phyloP scores from a whole-genome alignment of 1,140 invertebrate species.

The Zaprionus lachaisei region DNA sequence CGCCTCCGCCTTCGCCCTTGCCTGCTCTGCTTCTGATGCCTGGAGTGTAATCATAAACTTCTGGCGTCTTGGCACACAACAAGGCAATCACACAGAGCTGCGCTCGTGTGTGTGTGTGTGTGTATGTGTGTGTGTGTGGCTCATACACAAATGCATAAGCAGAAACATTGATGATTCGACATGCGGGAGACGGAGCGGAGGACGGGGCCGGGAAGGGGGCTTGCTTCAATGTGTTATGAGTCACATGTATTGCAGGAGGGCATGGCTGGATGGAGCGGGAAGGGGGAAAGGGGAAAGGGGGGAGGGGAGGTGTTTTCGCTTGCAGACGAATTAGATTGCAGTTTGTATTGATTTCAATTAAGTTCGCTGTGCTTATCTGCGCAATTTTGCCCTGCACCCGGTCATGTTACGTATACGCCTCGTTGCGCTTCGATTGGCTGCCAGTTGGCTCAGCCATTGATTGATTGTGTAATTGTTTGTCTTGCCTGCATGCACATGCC shows the following conservation, averaged over 20 bases:
- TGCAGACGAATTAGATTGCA: conserved; percentile 55
- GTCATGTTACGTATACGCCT: conserved; percentile 49
- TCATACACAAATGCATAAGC: conserved; percentile 2
- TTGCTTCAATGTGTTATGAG: background rate
- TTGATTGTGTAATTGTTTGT: conserved; percentile 59
- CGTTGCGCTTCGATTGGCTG: conserved; percentile 44
- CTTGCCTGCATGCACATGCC: conserved; percentile 18
- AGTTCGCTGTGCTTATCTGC: conserved; percentile 28
- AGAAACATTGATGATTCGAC: background rate
- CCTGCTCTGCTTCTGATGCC: background rate
- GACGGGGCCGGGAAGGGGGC: background rate
- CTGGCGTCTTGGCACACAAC: conserved; percentile 3
- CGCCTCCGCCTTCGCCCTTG: background rate
- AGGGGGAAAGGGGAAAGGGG: background rate
- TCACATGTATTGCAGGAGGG: background rate
- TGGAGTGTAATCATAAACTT: conserved; percentile 3
- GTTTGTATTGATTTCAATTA: conserved; percentile 70
- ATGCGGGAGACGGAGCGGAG: background rate
- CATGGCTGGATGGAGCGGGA: background rate
- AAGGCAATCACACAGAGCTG: conserved; percentile 4
- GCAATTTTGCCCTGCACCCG: background rate
- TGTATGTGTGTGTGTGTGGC: conserved; percentile 8
- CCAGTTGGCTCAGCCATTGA: conserved; percentile 37
- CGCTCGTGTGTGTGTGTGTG: background rate
- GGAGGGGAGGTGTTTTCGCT: background rate